Conservation (phyloP, 1,140 invertebrate species). For the Hylaeus volcanicus region DNA sequence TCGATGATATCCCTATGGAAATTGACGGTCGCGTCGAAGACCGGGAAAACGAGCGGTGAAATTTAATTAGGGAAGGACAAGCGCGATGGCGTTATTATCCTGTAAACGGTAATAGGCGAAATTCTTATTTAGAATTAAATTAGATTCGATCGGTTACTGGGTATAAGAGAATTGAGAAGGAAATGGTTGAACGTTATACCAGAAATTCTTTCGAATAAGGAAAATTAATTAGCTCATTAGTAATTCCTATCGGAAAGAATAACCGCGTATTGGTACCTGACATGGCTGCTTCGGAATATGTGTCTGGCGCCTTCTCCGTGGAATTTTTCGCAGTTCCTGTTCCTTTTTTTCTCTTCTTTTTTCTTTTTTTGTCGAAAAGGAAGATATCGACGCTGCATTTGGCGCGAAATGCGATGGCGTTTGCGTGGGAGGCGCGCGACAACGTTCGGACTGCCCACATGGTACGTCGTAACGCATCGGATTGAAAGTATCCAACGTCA, state of each 20-base stretch:
- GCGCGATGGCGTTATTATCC: no score
- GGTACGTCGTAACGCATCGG: conserved; percentile 21
- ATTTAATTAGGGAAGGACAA: neutral
- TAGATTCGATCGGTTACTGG: no score
- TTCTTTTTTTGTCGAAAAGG: conserved; percentile 20
- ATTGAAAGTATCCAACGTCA: conserved; percentile 36
- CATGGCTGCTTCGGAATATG: no score
- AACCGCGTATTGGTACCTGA: no score
- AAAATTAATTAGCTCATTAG: no score
- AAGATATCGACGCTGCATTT: conserved; percentile 46
- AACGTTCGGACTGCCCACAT: conserved; percentile 49
- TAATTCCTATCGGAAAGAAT: no score
- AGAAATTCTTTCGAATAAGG: no score
- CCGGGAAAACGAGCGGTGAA: neutral
- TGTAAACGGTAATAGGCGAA: no score
- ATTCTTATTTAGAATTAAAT: no score
- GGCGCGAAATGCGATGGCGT: conserved; percentile 27
- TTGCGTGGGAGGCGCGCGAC: conserved; percentile 42
- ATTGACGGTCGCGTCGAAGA: neutral
- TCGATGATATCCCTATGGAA: neutral
- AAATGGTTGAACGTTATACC: no score
- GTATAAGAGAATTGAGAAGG: no score
- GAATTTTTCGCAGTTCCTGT: conserved; percentile 4
- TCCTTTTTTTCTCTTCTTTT: conserved; percentile 6
- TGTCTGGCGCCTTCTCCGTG: neutral